Conservation (phyloP, 1,140 invertebrate genomes). For the Calephelis nemesis region DNA sequence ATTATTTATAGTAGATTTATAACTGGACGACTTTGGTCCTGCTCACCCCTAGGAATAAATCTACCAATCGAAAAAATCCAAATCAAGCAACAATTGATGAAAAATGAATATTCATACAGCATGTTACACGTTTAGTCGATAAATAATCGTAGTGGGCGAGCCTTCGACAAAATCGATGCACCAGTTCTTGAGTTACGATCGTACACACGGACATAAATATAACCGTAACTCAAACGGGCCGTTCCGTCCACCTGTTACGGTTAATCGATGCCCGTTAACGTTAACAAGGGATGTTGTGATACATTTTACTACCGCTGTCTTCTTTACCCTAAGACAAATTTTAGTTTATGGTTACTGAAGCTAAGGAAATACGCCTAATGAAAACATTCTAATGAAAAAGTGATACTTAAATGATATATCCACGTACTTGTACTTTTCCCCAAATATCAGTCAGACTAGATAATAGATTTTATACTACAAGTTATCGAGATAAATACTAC, state of each 20-base stretch:
- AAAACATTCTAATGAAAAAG: too few relatives aligned
- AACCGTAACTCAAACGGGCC: constrained; percentile 57
- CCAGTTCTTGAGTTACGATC: constrained; percentile 62
- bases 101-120: constrained; percentile 39
- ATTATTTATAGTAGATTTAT: too few relatives aligned
- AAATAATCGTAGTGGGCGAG: constrained; percentile 46
- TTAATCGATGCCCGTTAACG: constrained; percentile 49
- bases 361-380: too few relatives aligned
- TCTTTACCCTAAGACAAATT: constrained; percentile 12
- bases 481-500: too few relatives aligned
- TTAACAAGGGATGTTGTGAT: constrained; percentile 36
- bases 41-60: background rate
- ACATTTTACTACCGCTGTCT: constrained; percentile 14
- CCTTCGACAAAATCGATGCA: constrained; percentile 56
- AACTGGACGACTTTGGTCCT: too few relatives aligned
- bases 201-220: constrained; percentile 64
- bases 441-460: too few relatives aligned
- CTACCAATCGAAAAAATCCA: background rate
- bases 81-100: constrained; percentile 15
- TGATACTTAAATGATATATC: too few relatives aligned
- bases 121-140: constrained; percentile 50
- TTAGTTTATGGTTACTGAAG: background rate
- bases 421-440: too few relatives aligned
- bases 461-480: too few relatives aligned
- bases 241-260: constrained; percentile 58